Conservation (phyloP, 2,797 vertebrate species). For the Ctenosaura bakeri region DNA sequence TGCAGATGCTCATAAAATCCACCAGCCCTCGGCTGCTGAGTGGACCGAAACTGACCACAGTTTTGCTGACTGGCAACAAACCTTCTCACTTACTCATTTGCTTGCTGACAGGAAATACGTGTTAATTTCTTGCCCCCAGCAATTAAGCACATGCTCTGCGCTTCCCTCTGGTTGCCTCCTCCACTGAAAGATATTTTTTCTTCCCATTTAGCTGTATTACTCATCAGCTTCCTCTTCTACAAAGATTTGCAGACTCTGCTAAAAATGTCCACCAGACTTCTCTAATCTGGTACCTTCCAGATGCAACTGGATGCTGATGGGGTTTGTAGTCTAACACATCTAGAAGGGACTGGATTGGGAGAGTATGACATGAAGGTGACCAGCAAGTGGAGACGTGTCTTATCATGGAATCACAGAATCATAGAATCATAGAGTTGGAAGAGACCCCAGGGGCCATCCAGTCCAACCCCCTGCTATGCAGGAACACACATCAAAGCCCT, state of each 20-base stretch:
- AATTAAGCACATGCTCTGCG: no score
- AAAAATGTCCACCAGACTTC: neutral
- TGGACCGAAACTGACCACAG: neutral
- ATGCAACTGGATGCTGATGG: neutral
- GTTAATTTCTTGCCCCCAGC: neutral
- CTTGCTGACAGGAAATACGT: neutral
- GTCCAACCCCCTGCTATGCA: no score
- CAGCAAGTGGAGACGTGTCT: no score
- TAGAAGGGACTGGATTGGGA: neutral
- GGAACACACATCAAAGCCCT: no score
- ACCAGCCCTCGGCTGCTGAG: neutral
- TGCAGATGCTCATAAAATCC: constrained; percentile 2
- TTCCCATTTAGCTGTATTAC: neutral
- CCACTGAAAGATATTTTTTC: no score
- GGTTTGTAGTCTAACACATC: neutral
- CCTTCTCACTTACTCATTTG: neutral
- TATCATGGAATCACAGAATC: no score
- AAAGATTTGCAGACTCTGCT: neutral
- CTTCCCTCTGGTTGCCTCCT: neutral
- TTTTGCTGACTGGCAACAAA: constrained; percentile 21
- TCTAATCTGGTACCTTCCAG: neutral
- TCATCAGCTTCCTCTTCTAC: neutral
- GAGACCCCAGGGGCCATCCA: no score
- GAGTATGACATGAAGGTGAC: no score
- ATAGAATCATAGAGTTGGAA: no score